Base-by-base conservation (phyloP, 2,797 vertebrate species). In the Poecilia gillii region DNA sequence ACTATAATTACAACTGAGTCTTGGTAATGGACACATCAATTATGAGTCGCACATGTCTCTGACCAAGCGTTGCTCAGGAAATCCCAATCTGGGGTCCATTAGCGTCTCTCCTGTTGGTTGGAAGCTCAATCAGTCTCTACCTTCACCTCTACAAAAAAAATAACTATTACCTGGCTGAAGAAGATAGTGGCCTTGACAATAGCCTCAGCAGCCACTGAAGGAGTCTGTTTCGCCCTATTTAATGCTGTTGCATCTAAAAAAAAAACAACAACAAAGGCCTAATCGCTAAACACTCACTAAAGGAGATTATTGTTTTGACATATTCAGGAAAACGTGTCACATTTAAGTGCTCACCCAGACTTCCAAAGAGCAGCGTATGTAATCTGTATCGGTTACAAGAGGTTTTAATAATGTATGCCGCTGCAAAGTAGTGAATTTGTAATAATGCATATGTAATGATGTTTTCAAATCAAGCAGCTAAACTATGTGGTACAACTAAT, bases 1-100 rank as follows among this genome's bases (percentile, higher is more conserved):
- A 99, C 98, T 98, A 98, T 99, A 99, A 99, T 99, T 99, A 99
- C 98, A 98, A 99, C 97, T 98, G 98, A 99, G 98, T 98, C 98
- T 97, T 97, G 97, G 98, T 98, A 99, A 99, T 99, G 98, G 98
- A 99, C 98, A 98, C 98, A 99, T 99, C 98, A 98, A 99, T 99
- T 99, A 98, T 98, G 97, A 98, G 97, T 97, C 97, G 96, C 96
- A 96, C 97, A 97, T 96, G 97, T 98, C 97, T 97, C 96, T 96
- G 97, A 98, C 97, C 97, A 97, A 97, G 97, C 97, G 97, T 97
- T 98, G 97, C 97, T 97, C 96, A 96, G 97, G 97, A 97, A 98
- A 97, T 98, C 97, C 97, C 97, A 97, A 98, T 98, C 97, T 96
- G 96, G 95, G 95, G 92, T 97, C 96, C 97, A 98, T 99, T 98